Conservation (phyloP, 2,888 invertebrate genomes). For the Ornithoptera alexandrae region DNA sequence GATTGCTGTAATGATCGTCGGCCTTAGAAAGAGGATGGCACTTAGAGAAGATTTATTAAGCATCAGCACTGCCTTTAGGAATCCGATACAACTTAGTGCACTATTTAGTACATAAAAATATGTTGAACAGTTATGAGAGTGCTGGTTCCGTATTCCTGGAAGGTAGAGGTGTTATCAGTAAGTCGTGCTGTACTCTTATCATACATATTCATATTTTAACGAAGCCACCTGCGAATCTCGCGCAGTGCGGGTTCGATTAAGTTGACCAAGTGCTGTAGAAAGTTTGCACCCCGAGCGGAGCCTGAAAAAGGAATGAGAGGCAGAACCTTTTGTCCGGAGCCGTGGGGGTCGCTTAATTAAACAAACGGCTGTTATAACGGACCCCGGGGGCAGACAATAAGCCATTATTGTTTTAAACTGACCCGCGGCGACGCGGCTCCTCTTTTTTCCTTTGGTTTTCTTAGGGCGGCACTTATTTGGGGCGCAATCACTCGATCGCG, state of each 20-base stretch:
- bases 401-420: constrained; percentile 41
- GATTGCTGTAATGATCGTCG: too few species aligned
- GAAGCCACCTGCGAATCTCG: not conserved
- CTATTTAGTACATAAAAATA: too few species aligned
- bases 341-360: constrained; percentile 53
- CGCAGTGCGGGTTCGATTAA: constrained; percentile 22
- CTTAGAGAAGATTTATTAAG: too few species aligned
- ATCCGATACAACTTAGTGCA: too few species aligned
- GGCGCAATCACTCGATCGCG: not conserved
- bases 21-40: too few species aligned
- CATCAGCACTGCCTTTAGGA: too few species aligned
- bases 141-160: too few species aligned
- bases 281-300: constrained; percentile 20
- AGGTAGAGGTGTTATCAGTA: not conserved
- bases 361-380: constrained; percentile 57
- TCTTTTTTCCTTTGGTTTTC: constrained; percentile 38
- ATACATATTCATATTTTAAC: not conserved
- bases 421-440: constrained; percentile 38
- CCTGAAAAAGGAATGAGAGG: constrained; percentile 39
- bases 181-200: not conserved
- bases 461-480: constrained; percentile 26
- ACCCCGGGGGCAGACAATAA: constrained; percentile 43
- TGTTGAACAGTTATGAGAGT: too few species aligned
- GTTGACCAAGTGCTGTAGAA: constrained; percentile 20
- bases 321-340: constrained; percentile 45